Evolutionary conservation across 2,797 vertebrate genomes (phyloP), one percentile per base, ranked within the genome.

Genomic region (Danio tinwini): DNA sequence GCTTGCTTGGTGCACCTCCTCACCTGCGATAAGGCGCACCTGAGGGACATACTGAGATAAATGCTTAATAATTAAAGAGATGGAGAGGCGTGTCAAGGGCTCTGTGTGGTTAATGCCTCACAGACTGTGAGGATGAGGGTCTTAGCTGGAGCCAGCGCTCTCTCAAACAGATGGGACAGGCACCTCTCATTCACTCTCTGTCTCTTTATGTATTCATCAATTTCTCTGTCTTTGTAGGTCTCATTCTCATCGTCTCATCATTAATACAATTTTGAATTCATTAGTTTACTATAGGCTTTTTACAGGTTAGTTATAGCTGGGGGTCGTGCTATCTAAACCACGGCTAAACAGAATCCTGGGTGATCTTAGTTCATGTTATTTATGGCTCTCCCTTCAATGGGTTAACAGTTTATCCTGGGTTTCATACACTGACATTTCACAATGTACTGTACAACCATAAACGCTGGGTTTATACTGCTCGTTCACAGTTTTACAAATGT

Each of bases 11-110:
- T 50, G 82, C 72, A 82, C 68, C 75, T 84, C 78, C 80, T 83
- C 81, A 87, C 78, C 77, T 85, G 71, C 67, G 84, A 84, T 85
- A 87, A 85, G 78, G 75, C 37, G 44, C 1, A 40, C 81, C 82
- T 76, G 70, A 67, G 82, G 83, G 80, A 83, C 62, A 79, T 76
- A 76, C 78, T 68, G 74, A 84, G 78, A 79, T 87, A 84, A 87
- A 84, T 83, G 71, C 59, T 76, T 81, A 82, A 85, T 85, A 81
- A 84, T 85, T 85, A 87, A 81, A 78, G 55, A 82, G 84, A 81
- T 82, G 68, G 75, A 84, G 81, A 69, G 78, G 80, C 67, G 69
- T 85, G 84, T 85, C 80, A 82, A 64, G 81, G 77, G 78, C 75
- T 81, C 55, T 16, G 12, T 80, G 72, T 62, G 19, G 63, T 79